Evolutionary conservation across 2,797 vertebrate species (phyloP).

Genomic region (Sebastes minor): DNA sequence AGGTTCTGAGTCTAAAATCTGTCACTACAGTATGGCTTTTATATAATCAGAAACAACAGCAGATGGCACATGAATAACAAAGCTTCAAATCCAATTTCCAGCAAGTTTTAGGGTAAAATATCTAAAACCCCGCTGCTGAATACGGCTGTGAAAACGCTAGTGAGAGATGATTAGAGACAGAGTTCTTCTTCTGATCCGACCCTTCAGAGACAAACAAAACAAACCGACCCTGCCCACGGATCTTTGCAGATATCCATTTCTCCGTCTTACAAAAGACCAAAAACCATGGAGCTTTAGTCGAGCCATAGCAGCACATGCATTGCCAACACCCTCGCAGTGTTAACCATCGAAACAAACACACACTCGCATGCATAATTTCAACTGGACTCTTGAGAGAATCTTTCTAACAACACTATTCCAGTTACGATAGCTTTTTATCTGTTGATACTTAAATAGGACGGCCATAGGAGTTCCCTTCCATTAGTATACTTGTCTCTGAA

Average conservation of each 20-base stretch:
- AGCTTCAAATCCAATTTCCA: conserved; percentile 50
- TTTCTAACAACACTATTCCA: conserved; percentile 44
- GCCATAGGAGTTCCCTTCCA: conserved; percentile 42
- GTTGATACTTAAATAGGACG: conserved; percentile 37
- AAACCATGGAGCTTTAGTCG: conserved; percentile 24
- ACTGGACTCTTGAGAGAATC: conserved; percentile 21
- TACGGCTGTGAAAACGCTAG: conserved; percentile 53
- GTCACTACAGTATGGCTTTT: conserved; percentile 75
- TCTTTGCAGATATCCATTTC: conserved; percentile 10
- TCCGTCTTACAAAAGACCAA: conserved; percentile 21
- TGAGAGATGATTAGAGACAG: conserved; percentile 21
- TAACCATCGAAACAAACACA: conserved; percentile 42
- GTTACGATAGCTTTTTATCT: conserved; percentile 30
- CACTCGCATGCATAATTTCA: conserved; percentile 46
- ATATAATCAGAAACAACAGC: conserved; percentile 62
- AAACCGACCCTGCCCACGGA: neutral
- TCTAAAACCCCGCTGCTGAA: conserved; percentile 37
- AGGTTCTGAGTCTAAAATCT: conserved; percentile 46
- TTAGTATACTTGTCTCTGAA: conserved; percentile 43
- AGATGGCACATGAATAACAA: conserved; percentile 69
- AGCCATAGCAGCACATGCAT: conserved; percentile 58
- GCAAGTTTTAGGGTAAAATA: conserved; percentile 11
- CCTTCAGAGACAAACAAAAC: conserved; percentile 26
- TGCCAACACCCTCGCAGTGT: conserved; percentile 24
- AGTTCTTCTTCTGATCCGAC: conserved; percentile 32